A percentile compares a stretch with the other conserved stretches of the same genome.
Conservation (phyloP, 2,888 invertebrate species). For the Cancer borealis region DNA sequence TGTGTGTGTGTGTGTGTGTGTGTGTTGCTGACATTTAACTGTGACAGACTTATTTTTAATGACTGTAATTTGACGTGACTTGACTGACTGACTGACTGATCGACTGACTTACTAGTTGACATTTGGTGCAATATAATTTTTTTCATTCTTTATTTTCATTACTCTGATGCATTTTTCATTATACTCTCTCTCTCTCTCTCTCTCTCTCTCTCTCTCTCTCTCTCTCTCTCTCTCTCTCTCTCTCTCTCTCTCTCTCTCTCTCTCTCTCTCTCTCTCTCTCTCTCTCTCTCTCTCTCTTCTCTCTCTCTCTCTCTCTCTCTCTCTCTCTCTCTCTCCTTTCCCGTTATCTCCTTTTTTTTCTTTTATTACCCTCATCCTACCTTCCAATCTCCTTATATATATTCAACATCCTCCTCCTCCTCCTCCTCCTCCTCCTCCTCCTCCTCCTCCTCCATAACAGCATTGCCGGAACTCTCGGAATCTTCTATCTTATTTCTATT, state of each 20-base stretch:
- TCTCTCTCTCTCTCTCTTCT: slow-evolving; percentile 44
- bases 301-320: slow-evolving; percentile 47
- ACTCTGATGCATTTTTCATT: background rate
- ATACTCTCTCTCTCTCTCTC: no score
- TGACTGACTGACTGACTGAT: background rate
- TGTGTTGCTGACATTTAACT: background rate
- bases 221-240: slow-evolving; percentile 36
- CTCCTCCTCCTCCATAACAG: background rate
- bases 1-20: no score
- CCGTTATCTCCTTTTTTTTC: background rate
- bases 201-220: background rate
- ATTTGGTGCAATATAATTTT: background rate
- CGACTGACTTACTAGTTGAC: background rate
- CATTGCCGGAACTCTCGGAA: background rate
- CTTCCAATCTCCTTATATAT: background rate
- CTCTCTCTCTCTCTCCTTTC: slow-evolving; percentile 25
- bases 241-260: slow-evolving; percentile 52
- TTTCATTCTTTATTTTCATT: background rate
- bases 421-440: background rate
- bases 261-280: slow-evolving; percentile 45
- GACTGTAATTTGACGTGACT: background rate
- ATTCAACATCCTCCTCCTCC: background rate
- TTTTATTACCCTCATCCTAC: background rate
- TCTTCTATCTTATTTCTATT: background rate
- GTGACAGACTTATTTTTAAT: background rate